These are phyloP conservation scores for Varroa destructor DNA, from an alignment of 1,140 invertebrate genomes.

Conservation along the genomic window DNA sequence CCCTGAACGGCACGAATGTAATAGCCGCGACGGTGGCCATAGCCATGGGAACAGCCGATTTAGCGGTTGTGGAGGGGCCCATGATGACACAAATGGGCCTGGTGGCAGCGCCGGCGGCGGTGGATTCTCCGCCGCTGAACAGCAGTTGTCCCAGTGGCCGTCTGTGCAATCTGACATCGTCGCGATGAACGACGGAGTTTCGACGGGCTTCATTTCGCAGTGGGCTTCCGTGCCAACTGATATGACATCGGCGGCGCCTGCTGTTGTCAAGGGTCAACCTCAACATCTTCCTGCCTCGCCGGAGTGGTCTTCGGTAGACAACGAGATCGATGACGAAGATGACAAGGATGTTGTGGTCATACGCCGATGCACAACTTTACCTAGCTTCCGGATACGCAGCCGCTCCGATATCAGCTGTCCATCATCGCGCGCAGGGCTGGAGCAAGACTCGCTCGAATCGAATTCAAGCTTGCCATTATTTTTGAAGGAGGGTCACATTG, in stretches of 20 bases:
- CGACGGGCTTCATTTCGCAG: slow-evolving; percentile 22
- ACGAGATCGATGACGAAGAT: slow-evolving; percentile 17
- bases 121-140: background rate
- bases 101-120: background rate
- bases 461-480: slow-evolving; percentile 1
- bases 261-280: no score
- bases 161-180: slow-evolving; percentile 24
- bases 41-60: no score
- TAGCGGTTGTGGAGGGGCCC: no score
- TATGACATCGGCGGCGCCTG: background rate
- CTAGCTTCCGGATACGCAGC: background rate
- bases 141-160: slow-evolving; percentile 23
- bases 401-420: no score
- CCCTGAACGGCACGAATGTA: slow-evolving; percentile 9
- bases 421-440: no score
- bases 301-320: slow-evolving; percentile 24
- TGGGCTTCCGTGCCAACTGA: slow-evolving; percentile 26
- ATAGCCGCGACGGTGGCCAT: no score
- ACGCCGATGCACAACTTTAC: background rate
- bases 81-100: no score
- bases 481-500: background rate
- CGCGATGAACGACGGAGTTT: slow-evolving; percentile 10
- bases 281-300: background rate
- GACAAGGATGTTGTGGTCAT: slow-evolving; percentile 14
- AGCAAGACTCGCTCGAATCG: no score